phyloP scores from a whole-genome alignment of 2,113 vertebrate species.

The Paracanthobrama guichenoti region DNA sequence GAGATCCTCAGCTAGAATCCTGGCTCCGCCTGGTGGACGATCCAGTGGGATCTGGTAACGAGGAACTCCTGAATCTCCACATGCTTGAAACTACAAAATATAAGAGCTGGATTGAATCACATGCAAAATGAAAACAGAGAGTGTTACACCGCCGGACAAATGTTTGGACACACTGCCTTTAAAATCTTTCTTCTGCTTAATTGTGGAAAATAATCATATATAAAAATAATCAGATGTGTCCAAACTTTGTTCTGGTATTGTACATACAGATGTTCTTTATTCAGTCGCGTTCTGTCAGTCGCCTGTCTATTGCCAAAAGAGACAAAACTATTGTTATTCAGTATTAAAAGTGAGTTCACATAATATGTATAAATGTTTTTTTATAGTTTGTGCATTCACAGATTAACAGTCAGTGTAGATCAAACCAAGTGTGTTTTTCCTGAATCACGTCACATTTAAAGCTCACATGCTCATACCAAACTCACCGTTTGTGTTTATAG shows the following conservation, averaged over 20 bases:
- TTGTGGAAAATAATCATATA: not conserved
- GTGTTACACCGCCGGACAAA: too few relatives aligned
- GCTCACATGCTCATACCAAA: not conserved
- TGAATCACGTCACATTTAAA: not conserved
- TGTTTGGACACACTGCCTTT: too few relatives aligned
- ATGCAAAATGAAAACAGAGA: too few relatives aligned
- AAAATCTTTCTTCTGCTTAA: too few relatives aligned
- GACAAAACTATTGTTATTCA: not conserved
- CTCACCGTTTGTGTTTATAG: slow-evolving; percentile 1
- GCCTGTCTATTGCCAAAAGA: not conserved
- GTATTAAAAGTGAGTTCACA: not conserved
- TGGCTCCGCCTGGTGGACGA: slow-evolving; percentile 91
- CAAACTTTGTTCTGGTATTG: not conserved
- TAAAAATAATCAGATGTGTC: not conserved
- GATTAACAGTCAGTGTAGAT: not conserved
- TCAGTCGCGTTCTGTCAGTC: not conserved
- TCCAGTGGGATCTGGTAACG: slow-evolving; percentile 94
- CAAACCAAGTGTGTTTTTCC: not conserved
- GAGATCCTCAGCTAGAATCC: slow-evolving; percentile 89
- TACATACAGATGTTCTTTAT: not conserved
- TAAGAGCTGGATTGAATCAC: not conserved
- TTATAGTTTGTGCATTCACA: not conserved
- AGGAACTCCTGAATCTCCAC: too few relatives aligned
- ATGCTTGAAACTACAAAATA: not conserved
- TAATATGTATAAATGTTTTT: not conserved